Evolutionary conservation across 2,113 vertebrate species (phyloP).

Genomic region (Dromas ardeola): DNA sequence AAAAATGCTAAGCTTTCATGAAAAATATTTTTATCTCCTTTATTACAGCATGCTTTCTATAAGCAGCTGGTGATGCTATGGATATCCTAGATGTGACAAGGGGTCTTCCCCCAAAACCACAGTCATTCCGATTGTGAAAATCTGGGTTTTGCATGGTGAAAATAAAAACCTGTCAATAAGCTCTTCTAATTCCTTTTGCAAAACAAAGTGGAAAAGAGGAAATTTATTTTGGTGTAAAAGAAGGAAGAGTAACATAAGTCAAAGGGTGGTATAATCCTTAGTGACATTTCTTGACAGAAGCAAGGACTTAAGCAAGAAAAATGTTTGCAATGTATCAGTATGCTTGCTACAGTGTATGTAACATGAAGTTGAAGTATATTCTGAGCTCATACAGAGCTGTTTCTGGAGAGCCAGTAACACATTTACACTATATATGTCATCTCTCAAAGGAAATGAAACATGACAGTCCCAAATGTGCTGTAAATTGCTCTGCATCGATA

Average conservation of each 20-base stretch:
- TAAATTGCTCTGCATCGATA: not conserved
- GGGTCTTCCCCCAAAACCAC: not conserved
- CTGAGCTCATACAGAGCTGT: not conserved
- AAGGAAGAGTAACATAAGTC: not conserved
- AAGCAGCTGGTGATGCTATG: not conserved
- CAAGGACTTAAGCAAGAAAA: not conserved
- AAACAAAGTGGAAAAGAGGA: not conserved
- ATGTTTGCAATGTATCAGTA: not conserved
- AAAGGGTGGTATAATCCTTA: not conserved
- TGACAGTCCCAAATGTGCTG: not conserved
- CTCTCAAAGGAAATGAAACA: constrained; percentile 14
- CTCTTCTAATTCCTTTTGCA: not conserved
- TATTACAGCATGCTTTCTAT: not conserved
- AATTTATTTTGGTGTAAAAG: not conserved
- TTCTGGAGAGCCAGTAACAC: not conserved
- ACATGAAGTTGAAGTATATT: not conserved
- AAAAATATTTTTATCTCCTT: not conserved
- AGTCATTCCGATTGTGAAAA: not conserved
- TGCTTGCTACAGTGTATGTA: not conserved
- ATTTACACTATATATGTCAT: not conserved
- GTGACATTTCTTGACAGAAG: not conserved
- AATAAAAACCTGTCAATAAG: not conserved
- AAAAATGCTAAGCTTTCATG: not conserved
- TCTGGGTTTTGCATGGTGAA: not conserved
- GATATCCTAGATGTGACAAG: not conserved